Base-by-base conservation (phyloP, 2,888 invertebrate species). In the Drosophila subsilvestris region DNA sequence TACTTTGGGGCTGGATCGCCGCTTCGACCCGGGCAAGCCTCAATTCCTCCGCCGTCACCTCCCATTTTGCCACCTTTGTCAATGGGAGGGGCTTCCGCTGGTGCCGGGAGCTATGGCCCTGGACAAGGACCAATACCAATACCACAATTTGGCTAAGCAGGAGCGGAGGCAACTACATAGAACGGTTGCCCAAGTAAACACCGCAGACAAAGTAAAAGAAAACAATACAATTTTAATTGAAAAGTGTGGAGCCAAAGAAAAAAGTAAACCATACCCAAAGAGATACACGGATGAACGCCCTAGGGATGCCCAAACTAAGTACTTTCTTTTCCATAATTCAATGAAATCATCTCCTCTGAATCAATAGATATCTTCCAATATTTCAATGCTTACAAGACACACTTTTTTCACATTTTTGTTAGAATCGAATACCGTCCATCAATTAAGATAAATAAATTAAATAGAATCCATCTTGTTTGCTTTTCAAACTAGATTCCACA, bases 161-260 rank as follows among this genome's bases (percentile, higher is more conserved):
- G 32, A 53, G 44, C 50, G 20, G 60, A 32, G 53, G 48, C 14
- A 65, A 50, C 56, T 20, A 43, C 48, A 29, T 63, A 77, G 79
- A 87, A 70, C 66, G 82, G 66, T 58, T 53, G 73, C 88, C 91
- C 89, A 91, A 91, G 87, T 91, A 91, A 91, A 91, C 91, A 91
- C 44, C 70, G 55, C 69, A 73, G 73, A 87, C 84, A 89, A 81
- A 89, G 90, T 90, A 90, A 91, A 91, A 90, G 91, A 92, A 91
- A 91, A 92, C 92, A 92, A 91, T 91, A 90, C 91, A 90, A 89
- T 91, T 92, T 92, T 92, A 92, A 92, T 92, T 92, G 92, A 90
- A 92, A 91, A 91, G 75, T 65, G 60, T 67, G 60, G 70, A 72
- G 69, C 63, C 32, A 27, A 53, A 74, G 57, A 74, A 75, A 60